Evolutionary conservation across 2,113 vertebrate genomes (phyloP).

Genomic region (Eira barbara): DNA sequence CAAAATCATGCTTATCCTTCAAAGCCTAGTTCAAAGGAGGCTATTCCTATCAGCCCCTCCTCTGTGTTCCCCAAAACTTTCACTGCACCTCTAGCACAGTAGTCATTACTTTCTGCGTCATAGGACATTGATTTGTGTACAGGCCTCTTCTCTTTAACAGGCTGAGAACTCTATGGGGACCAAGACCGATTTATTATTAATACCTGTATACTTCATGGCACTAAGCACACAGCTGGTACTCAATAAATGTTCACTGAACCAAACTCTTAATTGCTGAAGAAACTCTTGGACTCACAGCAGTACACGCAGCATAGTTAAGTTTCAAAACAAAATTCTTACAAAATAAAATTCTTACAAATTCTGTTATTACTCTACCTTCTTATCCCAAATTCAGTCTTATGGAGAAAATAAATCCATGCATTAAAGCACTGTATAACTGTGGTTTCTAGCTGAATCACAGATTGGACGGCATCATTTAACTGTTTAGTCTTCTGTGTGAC

Average conservation of each 20-base stretch:
- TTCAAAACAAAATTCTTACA: conserved; percentile 17
- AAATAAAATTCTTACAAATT: not conserved
- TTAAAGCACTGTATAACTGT: not conserved
- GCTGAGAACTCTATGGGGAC: not conserved
- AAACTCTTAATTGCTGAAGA: not conserved
- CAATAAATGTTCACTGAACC: not conserved
- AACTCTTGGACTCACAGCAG: not conserved
- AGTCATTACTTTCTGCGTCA: not conserved
- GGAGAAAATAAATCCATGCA: not conserved
- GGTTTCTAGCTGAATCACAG: not conserved
- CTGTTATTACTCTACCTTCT: not conserved
- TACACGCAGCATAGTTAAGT: not conserved
- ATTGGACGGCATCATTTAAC: not conserved
- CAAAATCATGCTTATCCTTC: not conserved
- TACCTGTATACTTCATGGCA: not conserved
- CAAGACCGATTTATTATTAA: not conserved
- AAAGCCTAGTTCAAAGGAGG: not conserved
- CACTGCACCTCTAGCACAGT: not conserved
- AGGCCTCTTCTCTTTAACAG: not conserved
- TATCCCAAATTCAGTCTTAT: not conserved
- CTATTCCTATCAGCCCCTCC: not conserved
- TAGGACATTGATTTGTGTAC: not conserved
- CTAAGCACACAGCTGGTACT: not conserved
- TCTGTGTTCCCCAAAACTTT: not conserved
- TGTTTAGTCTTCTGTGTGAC: not conserved